These are phyloP conservation scores for Anthoscopus minutus DNA, from an alignment of 2,113 vertebrate genomes.

Conservation along the genomic window DNA sequence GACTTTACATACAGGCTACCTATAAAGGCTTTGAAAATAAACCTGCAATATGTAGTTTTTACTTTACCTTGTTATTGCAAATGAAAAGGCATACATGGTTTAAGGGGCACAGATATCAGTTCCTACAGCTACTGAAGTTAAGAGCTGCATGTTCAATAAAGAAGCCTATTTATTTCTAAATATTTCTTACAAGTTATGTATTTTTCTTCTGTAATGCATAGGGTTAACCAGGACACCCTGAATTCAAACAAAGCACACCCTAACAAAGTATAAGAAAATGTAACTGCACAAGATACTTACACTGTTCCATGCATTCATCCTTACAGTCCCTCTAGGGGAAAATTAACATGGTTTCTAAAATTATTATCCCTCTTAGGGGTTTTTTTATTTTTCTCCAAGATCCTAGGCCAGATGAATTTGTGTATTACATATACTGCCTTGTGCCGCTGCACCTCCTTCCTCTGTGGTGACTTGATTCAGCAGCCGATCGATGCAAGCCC, in stretches of 20 bases:
- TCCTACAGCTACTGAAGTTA: constrained; percentile 32
- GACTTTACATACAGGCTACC: not conserved
- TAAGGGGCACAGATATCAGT: not conserved
- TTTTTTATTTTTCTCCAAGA: not conserved
- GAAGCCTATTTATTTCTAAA: not conserved
- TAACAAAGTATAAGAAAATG: not conserved
- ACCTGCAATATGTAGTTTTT: not conserved
- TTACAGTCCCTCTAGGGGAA: not conserved
- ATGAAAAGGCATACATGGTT: not conserved
- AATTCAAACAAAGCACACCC: not conserved
- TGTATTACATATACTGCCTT: not conserved
- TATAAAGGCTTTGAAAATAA: not conserved
- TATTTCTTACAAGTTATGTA: not conserved
- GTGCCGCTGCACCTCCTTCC: constrained; percentile 45
- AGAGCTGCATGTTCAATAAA: not conserved
- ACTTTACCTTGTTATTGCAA: not conserved
- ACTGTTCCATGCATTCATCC: accelerated
- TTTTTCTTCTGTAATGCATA: not conserved
- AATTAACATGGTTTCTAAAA: constrained; percentile 5
- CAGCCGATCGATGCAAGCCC: constrained; percentile 60
- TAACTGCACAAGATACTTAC: not conserved
- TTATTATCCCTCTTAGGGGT: not conserved
- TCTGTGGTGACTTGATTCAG: constrained; percentile 51
- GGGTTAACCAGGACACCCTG: not conserved
- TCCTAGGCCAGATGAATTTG: not conserved